Evolutionary conservation across 2,888 invertebrate species (phyloP).

Genomic region (Apamea crenata): DNA sequence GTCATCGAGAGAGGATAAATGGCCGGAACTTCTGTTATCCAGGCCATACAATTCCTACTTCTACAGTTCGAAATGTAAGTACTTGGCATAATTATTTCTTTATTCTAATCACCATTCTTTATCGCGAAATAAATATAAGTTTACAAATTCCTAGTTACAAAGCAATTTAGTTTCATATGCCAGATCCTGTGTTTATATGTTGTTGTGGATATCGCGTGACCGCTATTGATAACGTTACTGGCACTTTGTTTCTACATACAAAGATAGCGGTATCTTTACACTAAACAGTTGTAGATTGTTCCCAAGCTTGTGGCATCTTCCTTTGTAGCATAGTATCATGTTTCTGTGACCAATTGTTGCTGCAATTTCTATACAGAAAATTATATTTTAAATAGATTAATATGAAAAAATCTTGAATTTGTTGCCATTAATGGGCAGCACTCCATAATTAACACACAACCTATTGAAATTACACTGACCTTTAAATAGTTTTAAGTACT

Average conservation of each 20-base stretch:
- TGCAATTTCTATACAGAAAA: not conserved
- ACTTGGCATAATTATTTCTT: constrained; percentile 20
- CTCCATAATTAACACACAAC: not conserved
- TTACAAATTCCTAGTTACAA: not conserved
- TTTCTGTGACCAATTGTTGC: not conserved
- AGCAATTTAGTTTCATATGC: not conserved
- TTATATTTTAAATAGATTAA: not conserved
- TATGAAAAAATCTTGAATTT: not conserved
- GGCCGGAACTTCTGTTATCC: constrained; percentile 88
- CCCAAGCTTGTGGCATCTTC: not conserved
- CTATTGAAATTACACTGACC: not conserved
- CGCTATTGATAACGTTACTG: constrained; percentile 48
- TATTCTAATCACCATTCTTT: not conserved
- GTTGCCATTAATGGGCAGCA: not conserved
- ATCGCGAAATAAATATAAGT: not conserved
- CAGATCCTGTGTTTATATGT: not conserved
- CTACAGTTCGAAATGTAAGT: constrained; percentile 86
- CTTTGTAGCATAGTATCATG: not conserved
- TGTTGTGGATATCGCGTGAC: constrained; percentile 55
- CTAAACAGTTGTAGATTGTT: constrained; percentile 1
- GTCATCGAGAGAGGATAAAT: constrained; percentile 85
- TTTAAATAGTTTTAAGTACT: not conserved
- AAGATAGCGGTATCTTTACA: constrained; percentile 20
- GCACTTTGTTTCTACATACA: constrained; percentile 13
- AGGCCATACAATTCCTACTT: constrained; percentile 86